Conservation (phyloP, 2,797 vertebrate genomes). For the Anas georgica region DNA sequence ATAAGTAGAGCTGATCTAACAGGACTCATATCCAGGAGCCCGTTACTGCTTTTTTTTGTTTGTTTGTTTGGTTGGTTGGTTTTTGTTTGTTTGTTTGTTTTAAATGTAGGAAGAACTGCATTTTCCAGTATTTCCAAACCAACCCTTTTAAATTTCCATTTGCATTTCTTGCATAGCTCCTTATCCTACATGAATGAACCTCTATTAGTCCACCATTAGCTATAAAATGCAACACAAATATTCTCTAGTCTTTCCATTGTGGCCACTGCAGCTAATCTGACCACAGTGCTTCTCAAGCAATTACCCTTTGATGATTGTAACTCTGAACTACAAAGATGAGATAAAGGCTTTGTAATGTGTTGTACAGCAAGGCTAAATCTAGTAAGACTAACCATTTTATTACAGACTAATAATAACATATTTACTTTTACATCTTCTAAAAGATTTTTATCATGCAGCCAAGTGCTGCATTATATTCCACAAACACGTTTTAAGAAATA, state of each 20-base stretch:
- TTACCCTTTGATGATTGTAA: neutral
- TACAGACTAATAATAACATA: neutral
- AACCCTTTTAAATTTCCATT: neutral
- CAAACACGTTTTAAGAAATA: neutral
- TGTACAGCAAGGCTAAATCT: neutral
- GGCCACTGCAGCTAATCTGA: neutral
- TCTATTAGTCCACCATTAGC: neutral
- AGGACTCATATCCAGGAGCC: neutral
- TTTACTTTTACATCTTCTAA: neutral
- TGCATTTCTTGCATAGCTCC: neutral
- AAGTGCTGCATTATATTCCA: neutral
- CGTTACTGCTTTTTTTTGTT: neutral
- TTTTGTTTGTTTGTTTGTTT: neutral
- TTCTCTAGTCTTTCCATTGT: neutral
- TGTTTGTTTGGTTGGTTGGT: no score
- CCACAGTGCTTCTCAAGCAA: neutral
- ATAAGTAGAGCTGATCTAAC: neutral
- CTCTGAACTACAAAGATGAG: conserved; percentile 1
- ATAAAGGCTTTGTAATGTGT: neutral
- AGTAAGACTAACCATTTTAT: neutral
- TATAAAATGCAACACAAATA: neutral
- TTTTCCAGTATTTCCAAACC: neutral
- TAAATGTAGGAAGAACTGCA: neutral
- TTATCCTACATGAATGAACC: neutral
- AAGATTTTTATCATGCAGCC: neutral